Conservation (phyloP, 2,113 vertebrate genomes). For the Prunella himalayana region DNA sequence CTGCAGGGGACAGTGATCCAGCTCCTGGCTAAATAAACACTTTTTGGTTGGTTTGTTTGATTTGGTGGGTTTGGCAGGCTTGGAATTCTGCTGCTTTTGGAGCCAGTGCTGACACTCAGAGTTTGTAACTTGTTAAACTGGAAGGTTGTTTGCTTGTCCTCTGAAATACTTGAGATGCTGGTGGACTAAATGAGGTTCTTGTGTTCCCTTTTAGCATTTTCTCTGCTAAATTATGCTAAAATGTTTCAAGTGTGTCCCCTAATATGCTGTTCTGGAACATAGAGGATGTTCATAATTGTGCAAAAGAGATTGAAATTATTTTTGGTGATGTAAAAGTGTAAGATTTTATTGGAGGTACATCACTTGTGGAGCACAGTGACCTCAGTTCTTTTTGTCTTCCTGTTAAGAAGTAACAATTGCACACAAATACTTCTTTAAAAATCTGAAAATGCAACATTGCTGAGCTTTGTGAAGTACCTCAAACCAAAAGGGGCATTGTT, state of each 20-base stretch:
- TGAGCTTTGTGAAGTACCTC: neutral
- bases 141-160: neutral
- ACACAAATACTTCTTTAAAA: neutral
- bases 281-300: neutral
- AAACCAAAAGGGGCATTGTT: neutral
- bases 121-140: neutral
- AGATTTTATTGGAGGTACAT: neutral
- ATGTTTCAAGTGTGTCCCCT: neutral
- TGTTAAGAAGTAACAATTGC: neutral
- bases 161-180: neutral
- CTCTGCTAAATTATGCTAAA: neutral
- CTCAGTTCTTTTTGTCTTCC: neutral
- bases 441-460: neutral
- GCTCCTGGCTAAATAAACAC: neutral
- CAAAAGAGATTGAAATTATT: neutral
- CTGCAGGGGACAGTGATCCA: neutral
- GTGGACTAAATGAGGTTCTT: neutral
- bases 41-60: neutral
- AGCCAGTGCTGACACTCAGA: neutral
- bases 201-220: neutral
- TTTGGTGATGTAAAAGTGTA: neutral
- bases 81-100: neutral
- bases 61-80: neutral
- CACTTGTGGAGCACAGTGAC: neutral
- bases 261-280: rapidly evolving